Percentiles rank a stretch among this genome's conserved stretches.
Evolutionary conservation across 2,888 invertebrate species (phyloP).

Genomic region (Epinotia brunnichana): DNA sequence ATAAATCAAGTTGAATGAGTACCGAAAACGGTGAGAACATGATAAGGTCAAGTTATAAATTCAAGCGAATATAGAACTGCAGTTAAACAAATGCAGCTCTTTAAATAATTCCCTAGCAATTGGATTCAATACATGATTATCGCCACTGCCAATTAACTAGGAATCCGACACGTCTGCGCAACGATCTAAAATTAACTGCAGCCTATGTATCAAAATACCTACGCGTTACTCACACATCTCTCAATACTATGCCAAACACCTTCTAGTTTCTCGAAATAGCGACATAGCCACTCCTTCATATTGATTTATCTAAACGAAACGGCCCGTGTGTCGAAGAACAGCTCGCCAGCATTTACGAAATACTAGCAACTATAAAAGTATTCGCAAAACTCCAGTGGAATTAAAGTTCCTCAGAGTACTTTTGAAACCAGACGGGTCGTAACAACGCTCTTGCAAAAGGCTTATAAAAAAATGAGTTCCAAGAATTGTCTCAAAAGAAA

Average conservation of each 20-base stretch:
- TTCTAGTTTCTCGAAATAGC: conserved; percentile 82
- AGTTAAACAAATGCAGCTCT: conserved; percentile 2
- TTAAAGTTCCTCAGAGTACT: conserved; percentile 39
- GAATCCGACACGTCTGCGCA: conserved; percentile 83
- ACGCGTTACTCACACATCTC: conserved; percentile 82
- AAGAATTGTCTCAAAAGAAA: conserved; percentile 74
- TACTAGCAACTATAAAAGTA: conserved; percentile 17
- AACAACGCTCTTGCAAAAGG: conserved; percentile 54
- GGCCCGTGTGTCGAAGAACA: conserved; percentile 58
- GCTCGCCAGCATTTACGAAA: conserved; percentile 53
- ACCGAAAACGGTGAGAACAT: conserved; percentile 43
- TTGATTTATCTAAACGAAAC: conserved; percentile 73
- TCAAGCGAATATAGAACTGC: background rate
- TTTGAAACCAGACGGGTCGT: conserved; percentile 56
- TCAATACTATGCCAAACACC: conserved; percentile 84
- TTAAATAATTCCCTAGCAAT: conserved; percentile 46
- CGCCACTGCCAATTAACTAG: conserved; percentile 81
- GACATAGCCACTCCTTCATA: conserved; percentile 70
- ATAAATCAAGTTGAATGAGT: conserved; percentile 47
- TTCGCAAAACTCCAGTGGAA: conserved; percentile 15
- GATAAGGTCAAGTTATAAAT: background rate
- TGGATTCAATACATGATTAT: conserved; percentile 74
- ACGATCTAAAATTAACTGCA: conserved; percentile 84
- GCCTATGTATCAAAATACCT: conserved; percentile 84
- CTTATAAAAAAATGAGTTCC: conserved; percentile 65